Conservation (phyloP, 30 jellyfish, hydroid and myxozoan genomes). For the Pelagia noctiluca region DNA sequence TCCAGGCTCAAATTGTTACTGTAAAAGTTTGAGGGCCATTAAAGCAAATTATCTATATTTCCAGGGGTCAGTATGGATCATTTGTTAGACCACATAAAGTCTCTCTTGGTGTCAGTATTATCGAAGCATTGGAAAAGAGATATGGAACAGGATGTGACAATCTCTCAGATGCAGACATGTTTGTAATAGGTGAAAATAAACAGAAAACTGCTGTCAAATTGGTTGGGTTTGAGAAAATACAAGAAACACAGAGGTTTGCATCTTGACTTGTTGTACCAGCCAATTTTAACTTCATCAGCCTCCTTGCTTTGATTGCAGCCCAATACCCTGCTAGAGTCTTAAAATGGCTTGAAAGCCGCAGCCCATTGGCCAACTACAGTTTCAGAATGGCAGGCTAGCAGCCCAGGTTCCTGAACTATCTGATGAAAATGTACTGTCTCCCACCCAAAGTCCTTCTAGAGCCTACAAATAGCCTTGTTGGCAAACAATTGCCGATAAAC, state of each 20-base stretch:
- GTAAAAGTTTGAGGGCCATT: background rate
- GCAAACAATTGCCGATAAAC: too few relatives aligned
- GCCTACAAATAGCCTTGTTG: too few relatives aligned
- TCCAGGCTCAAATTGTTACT: background rate
- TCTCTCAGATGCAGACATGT: constrained; percentile 47
- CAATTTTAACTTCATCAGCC: too few relatives aligned
- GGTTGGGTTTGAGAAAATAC: constrained; percentile 90
- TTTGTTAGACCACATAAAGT: constrained; percentile 88
- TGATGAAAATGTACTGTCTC: too few relatives aligned
- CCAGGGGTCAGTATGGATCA: constrained; percentile 92
- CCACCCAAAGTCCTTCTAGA: too few relatives aligned
- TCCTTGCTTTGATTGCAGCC: too few relatives aligned
- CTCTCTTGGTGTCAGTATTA: constrained; percentile 62
- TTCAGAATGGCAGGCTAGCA: too few relatives aligned
- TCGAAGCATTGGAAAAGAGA: constrained; percentile 69
- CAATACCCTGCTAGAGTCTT: too few relatives aligned
- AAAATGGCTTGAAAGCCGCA: too few relatives aligned
- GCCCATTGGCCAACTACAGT: too few relatives aligned
- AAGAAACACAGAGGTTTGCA: constrained; percentile 43
- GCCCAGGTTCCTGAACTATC: too few relatives aligned
- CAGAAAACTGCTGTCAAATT: constrained; percentile 76
- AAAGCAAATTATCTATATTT: background rate
- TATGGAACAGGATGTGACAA: constrained; percentile 68
- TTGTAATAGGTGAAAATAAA: constrained; percentile 43
- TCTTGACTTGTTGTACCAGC: too few relatives aligned